These are phyloP conservation scores for Thermophis baileyi DNA, from an alignment of 2,113 vertebrate species.

Conservation along the genomic window DNA sequence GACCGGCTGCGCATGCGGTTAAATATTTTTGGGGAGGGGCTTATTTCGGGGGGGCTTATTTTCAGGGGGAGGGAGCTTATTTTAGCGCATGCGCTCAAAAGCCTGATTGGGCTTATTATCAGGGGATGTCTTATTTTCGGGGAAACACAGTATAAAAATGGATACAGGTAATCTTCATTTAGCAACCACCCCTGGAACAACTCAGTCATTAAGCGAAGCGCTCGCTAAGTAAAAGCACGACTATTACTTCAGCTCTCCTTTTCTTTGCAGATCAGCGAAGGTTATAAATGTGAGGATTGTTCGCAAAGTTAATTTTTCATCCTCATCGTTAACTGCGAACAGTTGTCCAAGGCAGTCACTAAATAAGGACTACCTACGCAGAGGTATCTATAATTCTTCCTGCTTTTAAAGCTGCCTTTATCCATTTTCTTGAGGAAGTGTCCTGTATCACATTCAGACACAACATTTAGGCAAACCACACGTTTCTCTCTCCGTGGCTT, in stretches of 20 bases:
- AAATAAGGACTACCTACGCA: not conserved
- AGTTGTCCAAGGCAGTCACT: not conserved
- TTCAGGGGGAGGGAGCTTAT: too few relatives aligned
- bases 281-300: not conserved
- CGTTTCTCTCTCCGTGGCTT: not conserved
- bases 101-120: too few relatives aligned
- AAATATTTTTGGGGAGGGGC: too few relatives aligned
- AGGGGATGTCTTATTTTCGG: too few relatives aligned
- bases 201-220: not conserved
- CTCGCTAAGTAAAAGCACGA: not conserved
- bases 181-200: not conserved
- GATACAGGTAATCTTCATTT: not conserved
- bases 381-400: not conserved
- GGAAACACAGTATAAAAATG: not conserved
- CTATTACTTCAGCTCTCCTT: not conserved
- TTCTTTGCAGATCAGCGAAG: not conserved
- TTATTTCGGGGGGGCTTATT: too few relatives aligned
- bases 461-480: not conserved
- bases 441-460: not conserved
- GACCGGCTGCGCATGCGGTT: too few relatives aligned
- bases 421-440: not conserved
- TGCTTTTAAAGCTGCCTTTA: not conserved
- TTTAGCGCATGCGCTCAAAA: too few relatives aligned
- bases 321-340: not conserved
- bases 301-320: not conserved